Conservation (phyloP, 2,888 invertebrate species). For the Parasteatoda lunata region DNA sequence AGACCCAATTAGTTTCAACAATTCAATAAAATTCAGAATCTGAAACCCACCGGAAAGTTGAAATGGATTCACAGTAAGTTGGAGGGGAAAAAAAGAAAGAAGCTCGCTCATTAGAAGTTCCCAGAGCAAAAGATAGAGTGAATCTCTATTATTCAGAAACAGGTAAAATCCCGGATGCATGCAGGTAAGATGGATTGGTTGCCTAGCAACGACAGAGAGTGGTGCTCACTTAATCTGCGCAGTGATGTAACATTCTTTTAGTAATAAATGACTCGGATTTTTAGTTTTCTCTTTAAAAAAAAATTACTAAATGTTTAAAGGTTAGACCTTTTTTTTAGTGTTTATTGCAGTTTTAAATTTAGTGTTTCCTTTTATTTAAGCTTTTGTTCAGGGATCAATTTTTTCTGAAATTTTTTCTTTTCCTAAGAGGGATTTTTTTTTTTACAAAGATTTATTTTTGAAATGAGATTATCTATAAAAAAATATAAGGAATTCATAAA, state of each 20-base stretch:
- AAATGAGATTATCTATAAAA: too few species aligned
- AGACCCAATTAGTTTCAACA: background rate
- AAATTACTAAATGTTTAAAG: background rate
- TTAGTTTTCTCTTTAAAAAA: background rate
- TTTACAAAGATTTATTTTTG: too few species aligned
- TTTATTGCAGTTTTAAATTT: too few species aligned
- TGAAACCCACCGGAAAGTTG: background rate
- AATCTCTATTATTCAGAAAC: slow-evolving; percentile 10
- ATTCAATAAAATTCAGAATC: background rate
- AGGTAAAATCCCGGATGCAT: slow-evolving; percentile 9
- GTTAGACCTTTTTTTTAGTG: background rate
- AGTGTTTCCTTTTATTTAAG: too few species aligned
- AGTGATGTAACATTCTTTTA: background rate
- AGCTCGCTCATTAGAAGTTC: background rate
- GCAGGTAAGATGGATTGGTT: slow-evolving; percentile 7
- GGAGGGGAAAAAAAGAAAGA: background rate
- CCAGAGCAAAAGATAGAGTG: background rate
- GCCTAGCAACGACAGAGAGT: slow-evolving; percentile 24
- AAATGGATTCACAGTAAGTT: background rate
- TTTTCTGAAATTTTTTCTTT: too few species aligned
- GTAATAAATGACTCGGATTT: background rate
- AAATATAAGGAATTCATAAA: too few species aligned
- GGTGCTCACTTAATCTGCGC: slow-evolving; percentile 16
- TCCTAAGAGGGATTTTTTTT: too few species aligned
- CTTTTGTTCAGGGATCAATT: too few species aligned